These are phyloP conservation scores for Helostoma temminkii DNA, from an alignment of 2,797 vertebrate species.

Conservation along the genomic window DNA sequence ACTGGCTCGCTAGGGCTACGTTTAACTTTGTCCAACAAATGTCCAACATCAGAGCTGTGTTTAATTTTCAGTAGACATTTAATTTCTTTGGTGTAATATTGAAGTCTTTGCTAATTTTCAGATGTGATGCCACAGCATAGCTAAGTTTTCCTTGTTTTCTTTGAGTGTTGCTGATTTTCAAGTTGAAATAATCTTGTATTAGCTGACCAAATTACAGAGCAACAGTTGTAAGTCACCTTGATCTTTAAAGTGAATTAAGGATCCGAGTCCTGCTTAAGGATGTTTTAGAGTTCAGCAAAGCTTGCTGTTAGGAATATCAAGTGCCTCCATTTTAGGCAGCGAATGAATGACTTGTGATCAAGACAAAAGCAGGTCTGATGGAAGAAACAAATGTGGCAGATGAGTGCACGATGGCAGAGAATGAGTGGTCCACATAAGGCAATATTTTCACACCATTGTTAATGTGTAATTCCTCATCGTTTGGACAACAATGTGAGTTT, in stretches of 20 bases:
- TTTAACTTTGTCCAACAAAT: neutral
- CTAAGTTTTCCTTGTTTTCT: neutral
- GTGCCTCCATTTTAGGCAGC: neutral
- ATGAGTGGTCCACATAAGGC: neutral
- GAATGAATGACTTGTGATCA: neutral
- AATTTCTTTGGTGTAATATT: neutral
- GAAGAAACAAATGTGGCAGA: neutral
- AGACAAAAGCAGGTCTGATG: slow-evolving; percentile 1
- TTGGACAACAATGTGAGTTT: neutral
- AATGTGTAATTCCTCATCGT: neutral
- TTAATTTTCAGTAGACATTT: neutral
- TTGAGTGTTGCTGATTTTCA: neutral
- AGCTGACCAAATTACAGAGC: neutral
- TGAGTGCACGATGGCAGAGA: neutral
- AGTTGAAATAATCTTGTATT: neutral
- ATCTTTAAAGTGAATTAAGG: neutral
- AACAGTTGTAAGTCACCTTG: neutral
- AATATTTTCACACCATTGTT: neutral
- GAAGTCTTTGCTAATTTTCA: too few species aligned
- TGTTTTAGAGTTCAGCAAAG: neutral
- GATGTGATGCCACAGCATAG: neutral
- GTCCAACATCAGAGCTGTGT: neutral
- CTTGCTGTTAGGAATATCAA: neutral
- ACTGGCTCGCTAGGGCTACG: neutral
- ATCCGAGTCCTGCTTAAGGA: neutral